A percentile compares a stretch with the other conserved stretches of the same genome.
These are phyloP conservation scores for Hiodon tergisus DNA, from an alignment of 2,113 vertebrate species.

Conservation along the genomic window DNA sequence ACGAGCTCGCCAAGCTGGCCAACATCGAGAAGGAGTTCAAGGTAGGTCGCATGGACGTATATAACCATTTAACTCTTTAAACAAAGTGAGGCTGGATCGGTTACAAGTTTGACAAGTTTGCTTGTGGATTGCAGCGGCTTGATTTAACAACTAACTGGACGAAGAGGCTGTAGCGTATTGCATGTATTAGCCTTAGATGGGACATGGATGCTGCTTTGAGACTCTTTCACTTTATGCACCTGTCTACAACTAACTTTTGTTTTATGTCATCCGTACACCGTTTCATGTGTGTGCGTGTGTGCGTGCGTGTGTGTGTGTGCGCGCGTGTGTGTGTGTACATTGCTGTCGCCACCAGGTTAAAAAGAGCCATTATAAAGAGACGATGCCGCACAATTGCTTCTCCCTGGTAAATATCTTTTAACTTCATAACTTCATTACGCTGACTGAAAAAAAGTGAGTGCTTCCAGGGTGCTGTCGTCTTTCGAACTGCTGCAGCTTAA, in stretches of 20 bases:
- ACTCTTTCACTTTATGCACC: not conserved
- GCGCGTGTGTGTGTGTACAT: conserved; percentile 1
- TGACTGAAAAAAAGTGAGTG: not conserved
- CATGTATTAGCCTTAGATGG: no score
- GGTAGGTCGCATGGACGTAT: conserved; percentile 46
- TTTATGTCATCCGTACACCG: no score
- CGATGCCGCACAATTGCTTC: conserved; percentile 12
- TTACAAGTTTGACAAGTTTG: not conserved
- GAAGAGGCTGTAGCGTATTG: no score
- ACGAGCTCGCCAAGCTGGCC: conserved; percentile 75
- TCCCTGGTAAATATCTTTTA: conserved; percentile 21
- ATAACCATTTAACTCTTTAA: no score
- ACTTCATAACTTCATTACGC: conserved; percentile 13
- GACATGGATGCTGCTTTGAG: not conserved
- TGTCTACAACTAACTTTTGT: no score
- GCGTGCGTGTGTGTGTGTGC: not conserved
- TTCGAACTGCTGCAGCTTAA: not conserved
- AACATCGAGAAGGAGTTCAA: conserved; percentile 85
- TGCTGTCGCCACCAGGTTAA: conserved; percentile 14
- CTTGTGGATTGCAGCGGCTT: no score
- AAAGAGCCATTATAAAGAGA: conserved; percentile 18
- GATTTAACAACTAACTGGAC: no score
- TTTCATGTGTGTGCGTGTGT: no score
- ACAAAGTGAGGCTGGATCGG: not conserved
- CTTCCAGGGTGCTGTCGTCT: not conserved